phyloP scores from a whole-genome alignment of 1,140 invertebrate genomes.

The Drosophila ficusphila region DNA sequence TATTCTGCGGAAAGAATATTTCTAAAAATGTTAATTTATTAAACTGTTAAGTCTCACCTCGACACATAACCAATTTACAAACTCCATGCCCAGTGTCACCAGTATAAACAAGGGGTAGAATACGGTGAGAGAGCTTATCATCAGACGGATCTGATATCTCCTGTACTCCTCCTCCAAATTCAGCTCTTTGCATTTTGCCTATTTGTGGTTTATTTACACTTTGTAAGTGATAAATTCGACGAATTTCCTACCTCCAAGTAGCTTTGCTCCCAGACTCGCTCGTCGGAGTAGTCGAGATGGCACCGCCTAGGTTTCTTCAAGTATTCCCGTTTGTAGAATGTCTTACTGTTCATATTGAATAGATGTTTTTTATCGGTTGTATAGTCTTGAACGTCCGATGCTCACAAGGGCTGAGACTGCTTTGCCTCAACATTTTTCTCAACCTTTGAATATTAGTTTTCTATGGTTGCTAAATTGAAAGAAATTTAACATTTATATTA shows the following conservation, averaged over 20 bases:
- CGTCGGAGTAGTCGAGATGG: conserved; percentile 15
- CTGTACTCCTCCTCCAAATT: conserved; percentile 39
- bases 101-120: conserved; percentile 29
- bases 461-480: too few species aligned
- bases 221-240: rapidly evolving
- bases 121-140: conserved; percentile 19
- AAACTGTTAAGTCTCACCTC: background rate
- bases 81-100: background rate
- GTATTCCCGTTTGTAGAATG: too few species aligned
- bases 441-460: too few species aligned
- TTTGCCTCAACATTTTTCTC: too few species aligned
- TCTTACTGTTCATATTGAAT: too few species aligned
- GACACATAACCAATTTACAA: background rate
- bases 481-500: too few species aligned
- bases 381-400: too few species aligned
- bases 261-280: conserved; percentile 30
- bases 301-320: background rate
- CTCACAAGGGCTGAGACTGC: too few species aligned
- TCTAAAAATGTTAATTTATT: too few species aligned
- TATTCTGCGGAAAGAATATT: too few species aligned
- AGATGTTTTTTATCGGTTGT: too few species aligned
- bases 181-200: conserved; percentile 44
- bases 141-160: conserved; percentile 37
- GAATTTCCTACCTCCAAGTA: conserved; percentile 35
- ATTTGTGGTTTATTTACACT: background rate